Base-by-base conservation (phyloP, 1,140 invertebrate species). In the Saxidomus purpurata region DNA sequence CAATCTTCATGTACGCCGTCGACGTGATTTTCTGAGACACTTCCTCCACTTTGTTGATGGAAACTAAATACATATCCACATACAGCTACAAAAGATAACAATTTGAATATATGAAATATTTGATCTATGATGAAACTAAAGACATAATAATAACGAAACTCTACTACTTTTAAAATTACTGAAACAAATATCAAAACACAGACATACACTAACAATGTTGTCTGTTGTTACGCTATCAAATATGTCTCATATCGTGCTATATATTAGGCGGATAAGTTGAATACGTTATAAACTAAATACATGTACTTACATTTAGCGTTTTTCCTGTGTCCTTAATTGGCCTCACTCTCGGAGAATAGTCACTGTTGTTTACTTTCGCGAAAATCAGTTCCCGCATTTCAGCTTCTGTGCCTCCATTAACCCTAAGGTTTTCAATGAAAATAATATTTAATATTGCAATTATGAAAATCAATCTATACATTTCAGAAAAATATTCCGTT, bases 11-110 rank as follows among this genome's bases (percentile, higher is more conserved):
- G 79, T 40, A 90, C 2, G 34, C 69, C 6, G 89, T 85, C 3
- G 79, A 63, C 3, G 67, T 83, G 0, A 93, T 79, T 8, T 87
- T 90, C 77, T 91, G 91, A 25, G 90, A 74, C 0, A 82, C 84
- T 15, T 92, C 91, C 28, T 91, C 74, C 38, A 91, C 76, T 38
- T 61, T 49, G 0, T 91, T 74, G 9, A 93, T 67, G 6, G 77
- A 63, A 0, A 90, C 77, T 6, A 90, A 80, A n/a, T 76, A 89
- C 80, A 89, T 76, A 47, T 89, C 87, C 8, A 89, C 80, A 0
- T 9, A 36, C 15, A 89, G 31, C 81, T 83, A 47, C 25, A 79
- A 55, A 55, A 36, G 25, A 43, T 8, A 43, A 15, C 43, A 43
- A 43, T n/a, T n/a, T n/a, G n/a, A n/a, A n/a, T n/a, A n/a, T n/a